Conservation (phyloP, 2,888 invertebrate genomes). For the Rhagophthalmus giganteus region DNA sequence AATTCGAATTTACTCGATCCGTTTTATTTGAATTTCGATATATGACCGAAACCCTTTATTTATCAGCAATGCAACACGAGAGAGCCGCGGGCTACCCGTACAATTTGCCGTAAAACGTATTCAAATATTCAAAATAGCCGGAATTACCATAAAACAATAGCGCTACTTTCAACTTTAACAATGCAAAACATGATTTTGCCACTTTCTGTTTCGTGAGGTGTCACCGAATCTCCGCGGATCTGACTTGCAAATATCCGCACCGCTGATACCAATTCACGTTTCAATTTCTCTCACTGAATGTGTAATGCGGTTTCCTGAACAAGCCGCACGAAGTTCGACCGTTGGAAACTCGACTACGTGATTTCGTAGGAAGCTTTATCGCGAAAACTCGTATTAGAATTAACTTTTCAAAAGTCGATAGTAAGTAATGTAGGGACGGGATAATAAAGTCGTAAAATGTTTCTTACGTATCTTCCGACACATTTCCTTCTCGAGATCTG, state of each 20-base stretch:
- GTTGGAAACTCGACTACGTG: conserved; percentile 28
- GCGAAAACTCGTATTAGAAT: conserved; percentile 5
- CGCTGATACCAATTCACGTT: conserved; percentile 44
- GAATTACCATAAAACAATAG: conserved; percentile 37
- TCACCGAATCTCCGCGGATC: conserved; percentile 39
- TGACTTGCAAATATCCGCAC: conserved; percentile 44
- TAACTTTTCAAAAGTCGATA: conserved; percentile 10
- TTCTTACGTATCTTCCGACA: conserved; percentile 13
- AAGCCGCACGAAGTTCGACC: conserved; percentile 20
- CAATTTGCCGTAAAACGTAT: conserved; percentile 32
- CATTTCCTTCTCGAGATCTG: conserved; percentile 6
- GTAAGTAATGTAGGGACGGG: conserved; percentile 4
- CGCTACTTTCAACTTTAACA: conserved; percentile 36
- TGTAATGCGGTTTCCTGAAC: conserved; percentile 40
- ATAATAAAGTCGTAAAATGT: conserved; percentile 15
- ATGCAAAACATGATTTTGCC: conserved; percentile 40
- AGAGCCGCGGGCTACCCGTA: conserved; percentile 18
- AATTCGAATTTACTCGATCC: conserved; percentile 6
- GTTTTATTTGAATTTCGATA: conserved; percentile 10
- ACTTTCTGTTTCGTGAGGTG: conserved; percentile 43
- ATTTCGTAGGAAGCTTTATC: conserved; percentile 26
- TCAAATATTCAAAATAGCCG: conserved; percentile 36
- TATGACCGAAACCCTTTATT: conserved; percentile 19
- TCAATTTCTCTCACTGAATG: conserved; percentile 47
- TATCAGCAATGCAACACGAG: conserved; percentile 18